These are phyloP conservation scores for Sinocyclocheilus anshuiensis DNA, from an alignment of 2,113 vertebrate species.

Conservation along the genomic window DNA sequence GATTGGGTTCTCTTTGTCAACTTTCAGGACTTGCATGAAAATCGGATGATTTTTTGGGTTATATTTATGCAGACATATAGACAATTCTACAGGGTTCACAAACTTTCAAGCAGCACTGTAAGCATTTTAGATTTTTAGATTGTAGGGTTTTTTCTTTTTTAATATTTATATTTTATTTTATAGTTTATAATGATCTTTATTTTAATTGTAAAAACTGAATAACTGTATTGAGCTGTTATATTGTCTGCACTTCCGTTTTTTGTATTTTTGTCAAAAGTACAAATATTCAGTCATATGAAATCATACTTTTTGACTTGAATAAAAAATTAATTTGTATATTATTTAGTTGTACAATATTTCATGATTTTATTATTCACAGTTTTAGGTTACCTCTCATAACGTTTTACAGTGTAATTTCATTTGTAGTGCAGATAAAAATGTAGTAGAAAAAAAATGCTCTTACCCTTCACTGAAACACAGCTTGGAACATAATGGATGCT, in stretches of 20 bases:
- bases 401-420: not conserved
- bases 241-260: not conserved
- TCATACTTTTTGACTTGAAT: not conserved
- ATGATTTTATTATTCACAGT: not conserved
- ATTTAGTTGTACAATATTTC: not conserved
- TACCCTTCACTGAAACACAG: constrained; percentile 64
- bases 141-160: not conserved
- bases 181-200: not conserved
- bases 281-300: not conserved
- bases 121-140: not conserved
- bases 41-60: too few relatives aligned
- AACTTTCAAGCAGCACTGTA: too few relatives aligned
- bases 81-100: too few relatives aligned
- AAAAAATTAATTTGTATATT: not conserved
- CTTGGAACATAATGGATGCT: constrained; percentile 58
- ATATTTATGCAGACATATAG: too few relatives aligned
- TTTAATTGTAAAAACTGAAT: not conserved
- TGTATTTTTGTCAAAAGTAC: not conserved
- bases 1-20: too few relatives aligned
- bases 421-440: not conserved
- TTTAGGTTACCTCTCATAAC: not conserved
- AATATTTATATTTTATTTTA: not conserved
- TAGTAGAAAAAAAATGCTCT: constrained; percentile 14
- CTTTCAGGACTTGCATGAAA: too few relatives aligned
- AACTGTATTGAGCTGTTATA: not conserved